Base-by-base conservation (phyloP, 2,113 vertebrate genomes). In the Sebastes schlegelii region DNA sequence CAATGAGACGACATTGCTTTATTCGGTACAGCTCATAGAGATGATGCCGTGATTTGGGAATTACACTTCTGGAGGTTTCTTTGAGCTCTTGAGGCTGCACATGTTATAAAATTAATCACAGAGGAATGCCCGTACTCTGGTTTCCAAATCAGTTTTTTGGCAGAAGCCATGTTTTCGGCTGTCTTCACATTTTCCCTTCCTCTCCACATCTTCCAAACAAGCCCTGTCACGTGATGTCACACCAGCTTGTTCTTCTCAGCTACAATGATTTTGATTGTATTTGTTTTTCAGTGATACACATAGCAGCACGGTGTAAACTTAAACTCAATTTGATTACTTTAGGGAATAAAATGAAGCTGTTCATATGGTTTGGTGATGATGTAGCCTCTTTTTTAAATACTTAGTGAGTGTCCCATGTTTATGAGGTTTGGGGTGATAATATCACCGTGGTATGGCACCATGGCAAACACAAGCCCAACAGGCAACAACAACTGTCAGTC, bases 101-200 rank as follows among this genome's bases (percentile, higher is more conserved):
- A 66, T 69, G 21, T 81, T n/a, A 63, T 64, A 8, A 48, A 70
- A 78, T 77, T 80, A 72, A 40, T 80, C 19, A 66, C 52, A 78
- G 70, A 72, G 10, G 82, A 76, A 75, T 74, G 67, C 26, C 79
- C 66, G 19, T 68, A 52, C 61, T 61, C 26, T 65, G n/a, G 51
- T 78, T 72, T 68, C 42, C 51, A 71, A 72, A 43, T 80, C 66
- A 78, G 48, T 6, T 68, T 81, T 89, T 89, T 87, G 76, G 79
- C 79, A 80, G 17, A 45, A n/a, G 46, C 34, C 46, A 2, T 68
- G 40, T 60, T 85, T 85, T 80, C 54, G 17, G 12, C 70, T 55
- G 23, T 67, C 60, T 34, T 81, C 10, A 57, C 62, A 42, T 6
- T 42, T 55, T 51, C 13, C 78, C 57, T 65, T 74, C 26, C 14